These are phyloP conservation scores for Porites lutea DNA, from an alignment of 64 coral and sea anemone species.

Conservation along the genomic window DNA sequence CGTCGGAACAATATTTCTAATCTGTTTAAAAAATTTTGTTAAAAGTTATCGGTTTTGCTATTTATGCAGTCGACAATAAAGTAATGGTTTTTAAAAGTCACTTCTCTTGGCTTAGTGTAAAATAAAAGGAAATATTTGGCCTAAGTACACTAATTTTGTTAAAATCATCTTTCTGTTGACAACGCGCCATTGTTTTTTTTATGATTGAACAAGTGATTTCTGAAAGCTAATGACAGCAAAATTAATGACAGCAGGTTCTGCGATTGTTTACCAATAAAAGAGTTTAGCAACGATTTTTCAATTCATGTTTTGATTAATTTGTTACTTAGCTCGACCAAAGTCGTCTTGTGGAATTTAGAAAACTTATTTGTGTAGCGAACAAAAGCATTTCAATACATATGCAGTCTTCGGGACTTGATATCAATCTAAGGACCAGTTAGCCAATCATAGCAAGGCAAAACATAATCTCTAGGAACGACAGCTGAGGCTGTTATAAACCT, in stretches of 20 bases:
- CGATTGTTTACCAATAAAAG: too few relatives aligned
- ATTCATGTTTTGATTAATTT: too few relatives aligned
- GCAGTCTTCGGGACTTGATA: conserved; percentile 16
- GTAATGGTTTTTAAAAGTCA: too few relatives aligned
- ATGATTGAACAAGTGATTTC: neutral
- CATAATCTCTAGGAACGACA: conserved; percentile 57
- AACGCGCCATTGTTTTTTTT: neutral
- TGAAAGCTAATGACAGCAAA: neutral
- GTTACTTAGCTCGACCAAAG: neutral
- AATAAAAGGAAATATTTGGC: too few relatives aligned
- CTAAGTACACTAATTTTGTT: too few relatives aligned
- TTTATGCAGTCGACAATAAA: too few relatives aligned
- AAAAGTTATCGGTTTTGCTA: too few relatives aligned
- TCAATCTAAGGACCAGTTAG: neutral
- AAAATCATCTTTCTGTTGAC: neutral
- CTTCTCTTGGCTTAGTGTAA: too few relatives aligned
- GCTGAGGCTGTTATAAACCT: conserved; percentile 3
- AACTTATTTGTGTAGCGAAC: neutral
- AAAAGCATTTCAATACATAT: conserved; percentile 32
- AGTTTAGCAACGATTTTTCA: too few relatives aligned
- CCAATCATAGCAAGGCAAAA: conserved; percentile 29
- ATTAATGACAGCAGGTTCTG: too few relatives aligned
- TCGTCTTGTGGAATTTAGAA: conserved; percentile 26
- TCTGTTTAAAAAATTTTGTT: too few relatives aligned
- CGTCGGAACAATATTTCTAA: too few relatives aligned